phyloP scores from a whole-genome alignment of 2,113 vertebrate species.

The Microtus montanus region DNA sequence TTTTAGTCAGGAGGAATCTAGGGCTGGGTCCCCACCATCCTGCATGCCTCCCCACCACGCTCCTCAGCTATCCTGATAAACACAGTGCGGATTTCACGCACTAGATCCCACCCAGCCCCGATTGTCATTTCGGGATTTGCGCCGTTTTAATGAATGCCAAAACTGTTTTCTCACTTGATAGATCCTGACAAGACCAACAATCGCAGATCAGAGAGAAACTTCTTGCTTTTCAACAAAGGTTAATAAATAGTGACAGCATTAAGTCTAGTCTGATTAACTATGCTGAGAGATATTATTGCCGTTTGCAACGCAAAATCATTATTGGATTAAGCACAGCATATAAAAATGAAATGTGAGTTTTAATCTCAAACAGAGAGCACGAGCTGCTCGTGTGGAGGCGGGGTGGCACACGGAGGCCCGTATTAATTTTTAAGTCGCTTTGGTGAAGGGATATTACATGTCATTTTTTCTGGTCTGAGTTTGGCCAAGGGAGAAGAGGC shows the following conservation, averaged over 20 bases:
- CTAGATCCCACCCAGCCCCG: conserved; percentile 86
- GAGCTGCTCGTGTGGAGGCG: not conserved
- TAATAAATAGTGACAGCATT: conserved; percentile 99
- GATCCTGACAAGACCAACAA: conserved; percentile 96
- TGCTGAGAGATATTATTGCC: conserved; percentile 96
- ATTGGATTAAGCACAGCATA: conserved; percentile 96
- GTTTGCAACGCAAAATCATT: conserved; percentile 95
- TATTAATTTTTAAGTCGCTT: conserved; percentile 65
- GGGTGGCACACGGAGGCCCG: not conserved
- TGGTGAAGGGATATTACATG: conserved; percentile 48
- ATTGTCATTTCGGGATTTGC: conserved; percentile 87
- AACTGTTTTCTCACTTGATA: conserved; percentile 90
- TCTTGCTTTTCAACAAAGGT: conserved; percentile 98
- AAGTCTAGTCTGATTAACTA: conserved; percentile 98
- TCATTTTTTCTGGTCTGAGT: not conserved
- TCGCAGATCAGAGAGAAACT: conserved; percentile 94
- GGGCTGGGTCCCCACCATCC: not conserved
- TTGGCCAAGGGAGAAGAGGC: not conserved
- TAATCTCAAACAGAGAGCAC: conserved; percentile 84
- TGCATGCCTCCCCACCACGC: not conserved
- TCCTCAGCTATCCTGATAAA: conserved; percentile 57
- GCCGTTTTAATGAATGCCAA: conserved; percentile 89
- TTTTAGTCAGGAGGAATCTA: not conserved
- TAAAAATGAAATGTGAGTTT: conserved; percentile 97
- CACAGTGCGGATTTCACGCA: conserved; percentile 75